Conservation (phyloP, 2,113 vertebrate species). For the Hemicordylus capensis region DNA sequence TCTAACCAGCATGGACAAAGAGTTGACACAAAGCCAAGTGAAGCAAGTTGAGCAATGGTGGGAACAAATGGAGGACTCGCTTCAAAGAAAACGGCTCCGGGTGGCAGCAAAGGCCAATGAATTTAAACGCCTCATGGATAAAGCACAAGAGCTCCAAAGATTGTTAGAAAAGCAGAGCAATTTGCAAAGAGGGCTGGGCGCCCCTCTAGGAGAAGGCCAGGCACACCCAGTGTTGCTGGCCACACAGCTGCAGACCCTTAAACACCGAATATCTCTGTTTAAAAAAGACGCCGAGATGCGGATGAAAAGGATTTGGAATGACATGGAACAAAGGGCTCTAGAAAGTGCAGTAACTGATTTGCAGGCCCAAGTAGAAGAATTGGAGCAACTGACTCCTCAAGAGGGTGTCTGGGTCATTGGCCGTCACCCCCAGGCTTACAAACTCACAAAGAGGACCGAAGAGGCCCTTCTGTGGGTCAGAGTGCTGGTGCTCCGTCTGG, state of each 20-base stretch:
- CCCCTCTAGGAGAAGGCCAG: slow-evolving; percentile 62
- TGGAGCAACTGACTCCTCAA: slow-evolving; percentile 64
- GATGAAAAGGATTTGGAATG: slow-evolving; percentile 77
- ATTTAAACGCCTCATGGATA: slow-evolving; percentile 68
- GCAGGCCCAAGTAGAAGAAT: slow-evolving; percentile 71
- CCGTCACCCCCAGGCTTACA: slow-evolving; percentile 71
- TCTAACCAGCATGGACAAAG: slow-evolving; percentile 77
- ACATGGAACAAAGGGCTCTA: slow-evolving; percentile 75
- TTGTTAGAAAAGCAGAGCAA: slow-evolving; percentile 71
- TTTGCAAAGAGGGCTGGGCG: slow-evolving; percentile 45
- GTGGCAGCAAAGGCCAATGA: slow-evolving; percentile 67
- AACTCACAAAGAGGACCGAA: slow-evolving; percentile 75
- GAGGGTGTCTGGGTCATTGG: slow-evolving; percentile 46
- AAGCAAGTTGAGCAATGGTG: slow-evolving; percentile 78
- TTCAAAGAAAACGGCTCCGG: slow-evolving; percentile 75
- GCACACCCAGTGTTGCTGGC: slow-evolving; percentile 68
- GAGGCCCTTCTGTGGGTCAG: slow-evolving; percentile 83
- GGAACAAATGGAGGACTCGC: slow-evolving; percentile 74
- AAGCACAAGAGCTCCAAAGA: slow-evolving; percentile 70
- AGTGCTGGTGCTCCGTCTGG: slow-evolving; percentile 72
- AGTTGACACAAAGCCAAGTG: slow-evolving; percentile 72
- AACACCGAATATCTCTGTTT: slow-evolving; percentile 72
- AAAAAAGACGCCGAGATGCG: slow-evolving; percentile 75
- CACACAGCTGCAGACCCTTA: slow-evolving; percentile 77
- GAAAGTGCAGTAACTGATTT: slow-evolving; percentile 74